Evolutionary conservation across 2,797 vertebrate species (phyloP).

Genomic region (Lacerta viridis): DNA sequence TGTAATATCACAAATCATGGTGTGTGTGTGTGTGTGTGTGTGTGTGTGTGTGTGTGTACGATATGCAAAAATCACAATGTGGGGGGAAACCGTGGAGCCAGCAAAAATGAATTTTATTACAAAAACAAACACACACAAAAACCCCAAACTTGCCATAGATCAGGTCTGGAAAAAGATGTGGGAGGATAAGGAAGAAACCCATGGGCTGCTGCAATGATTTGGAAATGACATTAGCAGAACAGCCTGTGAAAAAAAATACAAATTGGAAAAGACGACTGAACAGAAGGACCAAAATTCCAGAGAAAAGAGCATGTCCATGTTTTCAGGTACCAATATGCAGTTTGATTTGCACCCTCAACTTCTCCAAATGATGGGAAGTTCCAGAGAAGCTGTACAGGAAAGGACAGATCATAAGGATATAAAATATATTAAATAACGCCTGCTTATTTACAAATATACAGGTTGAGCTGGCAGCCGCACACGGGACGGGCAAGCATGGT

Average conservation of each 20-base stretch:
- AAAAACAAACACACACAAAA: no score
- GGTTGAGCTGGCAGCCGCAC: neutral
- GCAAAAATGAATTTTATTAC: neutral
- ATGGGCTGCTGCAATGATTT: neutral
- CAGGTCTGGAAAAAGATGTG: neutral
- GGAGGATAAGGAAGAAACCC: neutral
- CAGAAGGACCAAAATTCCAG: neutral
- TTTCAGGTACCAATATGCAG: neutral
- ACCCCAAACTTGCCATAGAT: no score
- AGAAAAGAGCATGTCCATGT: neutral
- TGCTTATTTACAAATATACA: conserved; percentile 23
- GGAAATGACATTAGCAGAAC: neutral
- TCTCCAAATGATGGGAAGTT: neutral
- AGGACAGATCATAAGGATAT: neutral
- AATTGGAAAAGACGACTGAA: neutral
- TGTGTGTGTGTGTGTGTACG: no score
- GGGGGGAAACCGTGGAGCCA: no score
- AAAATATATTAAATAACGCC: neutral
- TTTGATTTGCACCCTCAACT: neutral
- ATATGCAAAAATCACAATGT: no score
- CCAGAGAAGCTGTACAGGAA: neutral
- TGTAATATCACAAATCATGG: no score
- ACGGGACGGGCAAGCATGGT: neutral
- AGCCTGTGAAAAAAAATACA: neutral
- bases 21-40: no score